Evolutionary conservation across 2,888 invertebrate species (phyloP), one percentile per base, ranked within the genome.

Genomic region (Lysandra coridon): DNA sequence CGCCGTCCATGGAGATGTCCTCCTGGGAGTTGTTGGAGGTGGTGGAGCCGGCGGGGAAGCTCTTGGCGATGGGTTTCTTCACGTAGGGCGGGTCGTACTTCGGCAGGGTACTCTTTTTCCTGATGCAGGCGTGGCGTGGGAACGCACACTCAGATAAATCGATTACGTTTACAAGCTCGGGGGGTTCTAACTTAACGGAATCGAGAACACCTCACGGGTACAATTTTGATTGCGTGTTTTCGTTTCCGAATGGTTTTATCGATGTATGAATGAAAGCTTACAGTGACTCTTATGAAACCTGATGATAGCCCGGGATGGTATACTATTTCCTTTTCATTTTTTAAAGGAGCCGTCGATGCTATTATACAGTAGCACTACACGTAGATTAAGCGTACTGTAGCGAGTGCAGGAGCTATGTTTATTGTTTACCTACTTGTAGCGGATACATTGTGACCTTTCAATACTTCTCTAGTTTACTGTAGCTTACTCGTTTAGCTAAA

Each of bases 71-170:
- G 78, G 97, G 97, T 90, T 98, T 98, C 95, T 98, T 98, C 89
- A 96, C 96, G 95, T 97, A 98, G 80, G 98, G 97, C 86, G 97
- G 97, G 92, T 98, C 98, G 92, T 97, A 98, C 92, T 98, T 98
- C 91, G 97, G 97, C 92, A 97, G 96, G 84, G 98, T 97, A 89
- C 97, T 97, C 96, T 98, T 98, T 96, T 97, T 97, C 97, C 97
- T 97, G 95, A 89, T 89, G 93, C 90, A 91, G 90, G 94, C 94
- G 94, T 91, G 94, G 92, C 93, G 94, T 88, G 89, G 92, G 92
- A 93, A 93, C 93, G 94, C 93, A 93, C 93, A 93, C 94, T 94
- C 94, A 92, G 92, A 94, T 94, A 92, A 94, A 94, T 94, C 92
- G 93, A 92, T 94, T 93, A 94, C 89, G 92, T 92, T 93, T 92